Evolutionary conservation across 2,888 invertebrate genomes (phyloP).

Genomic region (Onchidella celtica): DNA sequence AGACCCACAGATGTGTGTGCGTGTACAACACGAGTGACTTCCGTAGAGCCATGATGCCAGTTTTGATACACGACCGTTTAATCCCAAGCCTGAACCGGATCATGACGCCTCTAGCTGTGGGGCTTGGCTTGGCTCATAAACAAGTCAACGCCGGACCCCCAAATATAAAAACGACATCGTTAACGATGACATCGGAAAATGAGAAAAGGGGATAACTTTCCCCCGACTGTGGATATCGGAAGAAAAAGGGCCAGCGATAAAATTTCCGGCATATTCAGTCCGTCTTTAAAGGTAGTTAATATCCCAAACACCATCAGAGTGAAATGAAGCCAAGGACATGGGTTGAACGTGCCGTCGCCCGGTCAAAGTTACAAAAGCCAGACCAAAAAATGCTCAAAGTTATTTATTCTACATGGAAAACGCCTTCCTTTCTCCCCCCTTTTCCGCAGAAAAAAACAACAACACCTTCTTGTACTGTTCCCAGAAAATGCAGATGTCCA

Average conservation of each 20-base stretch:
- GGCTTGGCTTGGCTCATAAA: neutral
- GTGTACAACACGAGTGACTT: no score
- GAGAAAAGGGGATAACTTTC: conserved; percentile 23
- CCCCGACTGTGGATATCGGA: neutral
- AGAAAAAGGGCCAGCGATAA: conserved; percentile 20
- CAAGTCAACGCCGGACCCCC: neutral
- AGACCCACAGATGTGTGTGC: no score
- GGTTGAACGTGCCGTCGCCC: no score
- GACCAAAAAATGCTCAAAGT: no score
- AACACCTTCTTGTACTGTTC: no score
- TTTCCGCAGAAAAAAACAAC: no score
- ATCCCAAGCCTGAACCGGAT: neutral
- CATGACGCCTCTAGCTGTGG: neutral
- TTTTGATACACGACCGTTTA: conserved; percentile 9
- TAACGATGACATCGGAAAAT: conserved; percentile 24
- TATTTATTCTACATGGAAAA: no score
- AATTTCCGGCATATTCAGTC: conserved; percentile 9
- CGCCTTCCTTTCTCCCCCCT: no score
- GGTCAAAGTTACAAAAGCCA: no score
- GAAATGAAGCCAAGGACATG: no score
- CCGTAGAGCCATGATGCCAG: neutral
- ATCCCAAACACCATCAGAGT: no score
- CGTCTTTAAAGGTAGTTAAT: neutral
- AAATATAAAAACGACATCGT: conserved; percentile 26
- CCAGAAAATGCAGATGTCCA: no score